Conservation (phyloP, 2,888 invertebrate species). For the Zeuzera pyrina region DNA sequence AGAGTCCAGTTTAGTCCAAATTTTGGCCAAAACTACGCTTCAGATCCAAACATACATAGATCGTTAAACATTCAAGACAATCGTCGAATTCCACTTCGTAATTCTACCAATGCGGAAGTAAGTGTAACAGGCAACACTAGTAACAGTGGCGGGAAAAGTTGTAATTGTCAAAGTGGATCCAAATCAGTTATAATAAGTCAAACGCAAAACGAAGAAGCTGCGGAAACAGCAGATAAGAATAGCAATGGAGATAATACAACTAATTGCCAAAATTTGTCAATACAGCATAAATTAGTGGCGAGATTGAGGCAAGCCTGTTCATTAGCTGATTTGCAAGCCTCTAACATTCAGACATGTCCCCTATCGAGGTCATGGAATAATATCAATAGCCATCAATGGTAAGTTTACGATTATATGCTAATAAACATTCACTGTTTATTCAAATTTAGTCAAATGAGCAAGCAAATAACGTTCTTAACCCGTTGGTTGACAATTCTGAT, state of each 20-base stretch:
- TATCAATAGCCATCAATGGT: constrained; percentile 27
- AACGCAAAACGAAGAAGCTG: constrained; percentile 11
- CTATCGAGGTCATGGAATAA: constrained; percentile 43
- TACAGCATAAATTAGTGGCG: constrained; percentile 45
- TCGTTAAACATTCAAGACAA: constrained; percentile 20
- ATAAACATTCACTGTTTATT: too few relatives aligned
- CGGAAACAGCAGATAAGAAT: neutral
- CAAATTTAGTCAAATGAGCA: too few relatives aligned
- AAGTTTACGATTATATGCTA: too few relatives aligned
- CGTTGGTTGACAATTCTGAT: too few relatives aligned
- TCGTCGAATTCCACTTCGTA: constrained; percentile 13
- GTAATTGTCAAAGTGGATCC: constrained; percentile 23
- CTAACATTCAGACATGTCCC: constrained; percentile 23
- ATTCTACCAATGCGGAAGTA: constrained; percentile 23
- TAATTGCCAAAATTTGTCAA: constrained; percentile 25
- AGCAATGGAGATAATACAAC: neutral
- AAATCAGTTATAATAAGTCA: constrained; percentile 21
- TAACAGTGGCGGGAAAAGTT: constrained; percentile 14
- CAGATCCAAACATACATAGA: constrained; percentile 52
- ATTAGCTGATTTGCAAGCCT: constrained; percentile 39
- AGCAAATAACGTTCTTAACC: too few relatives aligned
- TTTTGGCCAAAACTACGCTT: constrained; percentile 36
- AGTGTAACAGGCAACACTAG: constrained; percentile 25
- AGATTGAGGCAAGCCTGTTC: constrained; percentile 49
- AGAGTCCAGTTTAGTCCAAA: constrained; percentile 39